Conservation (phyloP, 2,797 vertebrate species). For the Phoeniculus purpureus region DNA sequence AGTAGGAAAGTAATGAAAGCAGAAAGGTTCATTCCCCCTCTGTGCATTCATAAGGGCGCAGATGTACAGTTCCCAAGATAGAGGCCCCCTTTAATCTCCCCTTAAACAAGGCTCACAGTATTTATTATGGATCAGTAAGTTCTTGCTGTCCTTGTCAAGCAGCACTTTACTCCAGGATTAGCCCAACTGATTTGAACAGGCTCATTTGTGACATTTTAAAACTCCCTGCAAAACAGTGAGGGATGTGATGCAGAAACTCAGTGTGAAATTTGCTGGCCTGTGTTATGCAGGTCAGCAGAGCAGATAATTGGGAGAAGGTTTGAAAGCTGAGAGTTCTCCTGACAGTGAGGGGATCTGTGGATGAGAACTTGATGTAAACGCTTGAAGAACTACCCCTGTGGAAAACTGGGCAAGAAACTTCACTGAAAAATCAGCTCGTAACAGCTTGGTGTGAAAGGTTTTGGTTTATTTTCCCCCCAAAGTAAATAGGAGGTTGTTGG, state of each 20-base stretch:
- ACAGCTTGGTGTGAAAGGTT: not conserved
- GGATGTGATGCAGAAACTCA: not conserved
- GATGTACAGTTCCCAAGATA: not conserved
- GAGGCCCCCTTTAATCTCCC: not conserved
- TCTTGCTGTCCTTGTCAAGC: not conserved
- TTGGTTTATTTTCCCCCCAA: not conserved
- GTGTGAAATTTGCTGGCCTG: not conserved
- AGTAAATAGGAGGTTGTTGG: not conserved
- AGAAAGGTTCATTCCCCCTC: not conserved
- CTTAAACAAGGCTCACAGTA: not conserved
- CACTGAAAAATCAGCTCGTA: not conserved
- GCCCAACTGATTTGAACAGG: not conserved
- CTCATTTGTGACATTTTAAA: not conserved
- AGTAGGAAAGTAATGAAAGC: not conserved
- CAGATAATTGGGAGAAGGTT: not conserved
- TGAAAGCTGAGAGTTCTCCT: not conserved
- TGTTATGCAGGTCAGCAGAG: not conserved
- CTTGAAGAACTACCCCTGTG: not conserved
- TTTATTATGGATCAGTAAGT: not conserved
- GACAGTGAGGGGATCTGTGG: not conserved
- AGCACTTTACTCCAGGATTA: not conserved
- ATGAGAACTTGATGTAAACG: not conserved
- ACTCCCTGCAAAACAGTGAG: not conserved
- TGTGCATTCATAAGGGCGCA: not conserved
- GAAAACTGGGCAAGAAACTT: not conserved